Evolutionary conservation across 2,888 invertebrate species (phyloP), one percentile per base, ranked within the genome.

Genomic region (Ypsolopha scabrella): DNA sequence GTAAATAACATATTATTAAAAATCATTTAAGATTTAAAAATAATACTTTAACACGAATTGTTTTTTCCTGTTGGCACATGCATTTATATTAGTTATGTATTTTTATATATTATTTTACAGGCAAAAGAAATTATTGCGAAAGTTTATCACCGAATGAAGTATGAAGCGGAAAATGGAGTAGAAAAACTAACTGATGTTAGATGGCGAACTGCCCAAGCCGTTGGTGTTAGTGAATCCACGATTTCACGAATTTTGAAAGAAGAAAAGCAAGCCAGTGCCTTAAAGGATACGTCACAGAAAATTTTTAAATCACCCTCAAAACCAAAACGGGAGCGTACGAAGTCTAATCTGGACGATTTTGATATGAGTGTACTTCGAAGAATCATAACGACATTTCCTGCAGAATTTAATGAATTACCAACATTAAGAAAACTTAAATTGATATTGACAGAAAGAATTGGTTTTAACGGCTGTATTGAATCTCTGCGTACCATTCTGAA

Each of bases 361-460:
- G 53, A 55, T 41, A 37, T 11, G 14, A 46, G 47, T 14, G 44
- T 55, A n/a, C 37, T 56, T 14, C 50, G 54, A 11, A 51, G 51
- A 50, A 51, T 24, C 8, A 55, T 54, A 33, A 24, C 41, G n/a
- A 55, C 50, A 46, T 55, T 53, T 46, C 50, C 53, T 34, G 49
- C 49, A 6, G 49, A 51, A 9, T 50, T 35, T 8, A 50, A 44
- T 43, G 36, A 36, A 11, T 13, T 35, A 11, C 50, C 55, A 9
- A 55, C 55, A 33, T 11, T n/a, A n/a, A 13, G 33, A 14, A 44
- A 24, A 41, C 48, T 53, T 6, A 49, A 50, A 50, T 14, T 14
- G 51, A 51, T 51, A 35, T 37, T 55, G 36, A n/a, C 10, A 3
- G 54, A 51, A 41, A 46, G 53, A 44, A 46, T 51, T n/a, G 46